A percentile compares a stretch with the other conserved stretches of the same genome.
Evolutionary conservation across 2,888 invertebrate species (phyloP).

Genomic region (Taphrorychus bicolor): DNA sequence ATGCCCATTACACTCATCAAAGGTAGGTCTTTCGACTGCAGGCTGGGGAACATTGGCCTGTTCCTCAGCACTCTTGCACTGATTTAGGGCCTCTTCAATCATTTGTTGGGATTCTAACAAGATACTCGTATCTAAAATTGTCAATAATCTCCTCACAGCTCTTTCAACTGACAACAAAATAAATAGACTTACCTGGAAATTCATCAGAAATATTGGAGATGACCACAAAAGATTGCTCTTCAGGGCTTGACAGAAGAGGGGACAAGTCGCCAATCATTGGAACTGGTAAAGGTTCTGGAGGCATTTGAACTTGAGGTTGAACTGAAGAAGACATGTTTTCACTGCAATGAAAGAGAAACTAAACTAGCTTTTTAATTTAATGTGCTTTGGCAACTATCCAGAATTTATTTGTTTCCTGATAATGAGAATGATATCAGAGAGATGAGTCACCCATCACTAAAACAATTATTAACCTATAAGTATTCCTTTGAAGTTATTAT

Average conservation of each 20-base stretch:
- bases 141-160: too few species aligned
- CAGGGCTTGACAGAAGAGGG: slow-evolving; percentile 19
- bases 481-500: too few species aligned
- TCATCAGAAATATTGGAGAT: background rate
- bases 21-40: background rate
- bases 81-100: background rate
- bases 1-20: background rate
- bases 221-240: slow-evolving; percentile 46
- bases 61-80: background rate
- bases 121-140: background rate
- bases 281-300: slow-evolving; percentile 21
- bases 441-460: too few species aligned
- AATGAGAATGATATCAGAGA: too few species aligned
- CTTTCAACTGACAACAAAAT: too few species aligned
- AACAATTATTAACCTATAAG: too few species aligned
- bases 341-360: too few species aligned
- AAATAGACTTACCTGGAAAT: background rate
- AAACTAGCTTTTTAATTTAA: too few species aligned
- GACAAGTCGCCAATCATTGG: background rate
- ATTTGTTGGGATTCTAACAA: background rate
- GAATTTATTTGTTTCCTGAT: too few species aligned
- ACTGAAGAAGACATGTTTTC: too few species aligned
- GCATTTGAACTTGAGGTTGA: slow-evolving; percentile 12
- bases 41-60: background rate
- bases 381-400: too few species aligned